These are phyloP conservation scores for rat (Rattus norvegicus) DNA, from an alignment of 2,113 vertebrate genomes.

Conservation along the genomic window DNA sequence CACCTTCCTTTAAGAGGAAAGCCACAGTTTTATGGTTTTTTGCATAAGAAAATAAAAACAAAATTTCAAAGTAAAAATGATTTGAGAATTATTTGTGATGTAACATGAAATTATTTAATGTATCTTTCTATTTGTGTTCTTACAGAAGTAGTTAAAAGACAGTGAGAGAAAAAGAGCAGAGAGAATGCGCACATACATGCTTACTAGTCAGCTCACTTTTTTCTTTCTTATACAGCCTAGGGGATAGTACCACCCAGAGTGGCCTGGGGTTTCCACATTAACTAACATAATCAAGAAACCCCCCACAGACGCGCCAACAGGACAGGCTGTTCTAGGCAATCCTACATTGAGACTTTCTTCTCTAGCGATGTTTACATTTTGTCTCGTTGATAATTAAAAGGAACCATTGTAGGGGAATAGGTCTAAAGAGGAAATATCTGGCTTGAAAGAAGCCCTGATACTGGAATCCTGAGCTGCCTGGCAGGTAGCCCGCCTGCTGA, in stretches of 20 bases:
- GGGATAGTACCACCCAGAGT: not conserved
- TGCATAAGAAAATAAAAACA: conserved; percentile 34
- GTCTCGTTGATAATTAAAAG: not conserved
- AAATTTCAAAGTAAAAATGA: conserved; percentile 42
- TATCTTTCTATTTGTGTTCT: too few species aligned
- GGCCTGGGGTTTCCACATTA: not conserved
- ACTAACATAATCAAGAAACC: too few species aligned
- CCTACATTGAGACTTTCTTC: not conserved
- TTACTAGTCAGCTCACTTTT: not conserved
- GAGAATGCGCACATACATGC: not conserved
- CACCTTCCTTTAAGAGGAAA: conserved; percentile 44
- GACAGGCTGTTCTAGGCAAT: not conserved
- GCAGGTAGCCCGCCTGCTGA: not conserved
- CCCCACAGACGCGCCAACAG: not conserved
- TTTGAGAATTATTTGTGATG: too few species aligned
- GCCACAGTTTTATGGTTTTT: not conserved
- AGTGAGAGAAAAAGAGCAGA: too few species aligned
- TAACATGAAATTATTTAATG: too few species aligned
- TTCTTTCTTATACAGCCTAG: not conserved
- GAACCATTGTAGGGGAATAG: not conserved
- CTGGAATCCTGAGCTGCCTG: not conserved
- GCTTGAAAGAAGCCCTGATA: not conserved
- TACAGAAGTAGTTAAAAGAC: too few species aligned
- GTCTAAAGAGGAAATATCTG: not conserved
- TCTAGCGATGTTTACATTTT: not conserved